Base-by-base conservation (phyloP, 2,888 invertebrate species). In the Nomada ferruginata region DNA sequence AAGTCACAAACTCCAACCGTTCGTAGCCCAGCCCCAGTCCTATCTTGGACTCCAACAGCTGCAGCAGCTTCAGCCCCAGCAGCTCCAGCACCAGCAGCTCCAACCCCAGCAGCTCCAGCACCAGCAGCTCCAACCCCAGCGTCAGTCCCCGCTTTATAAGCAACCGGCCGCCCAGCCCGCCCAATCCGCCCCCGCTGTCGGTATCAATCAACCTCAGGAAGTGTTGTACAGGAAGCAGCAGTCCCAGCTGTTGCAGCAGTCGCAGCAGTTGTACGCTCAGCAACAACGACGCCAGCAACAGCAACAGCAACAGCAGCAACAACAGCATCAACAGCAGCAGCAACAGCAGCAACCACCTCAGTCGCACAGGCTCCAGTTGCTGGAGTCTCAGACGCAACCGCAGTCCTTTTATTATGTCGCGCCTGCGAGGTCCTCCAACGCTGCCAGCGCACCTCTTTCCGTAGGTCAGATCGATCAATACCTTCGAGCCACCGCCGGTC, bases 381-480 rank as follows among this genome's bases (percentile, higher is more conserved):
- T 92, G 70, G 93, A 94, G 23, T 94, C 92, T 76, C 93, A 92
- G 73, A 89, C 88, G 78, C 89, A 91, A 53, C 93, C 93, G 0
- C 94, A 94, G 79, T 91, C 90, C 29, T 94, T 92, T 86, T 94
- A 94, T 85, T 94, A 94, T 86, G 92, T 94, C 10, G 89, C 93
- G 9, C 92, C 93, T 1, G 93, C 84, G 55, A 95, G 95, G 90
- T 95, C 95, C 93, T 87, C 87, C 60, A 89, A 85, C 55, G 79
- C 76, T 10, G 77, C 82, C 53, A 79, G 85, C 71, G 63, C 88
- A 11, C 88, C 92, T 1, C 94, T 96, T 77, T 95, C 96, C 60
- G 94, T 95, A 55, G 96, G 97, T 9, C 97, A 97, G 92, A 97
- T 97, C 90, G 97, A 97, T 92, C 96, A 97, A 76, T 97, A 97